Conservation (phyloP, 2,797 vertebrate genomes). For the Paramormyrops hopkinsi region DNA sequence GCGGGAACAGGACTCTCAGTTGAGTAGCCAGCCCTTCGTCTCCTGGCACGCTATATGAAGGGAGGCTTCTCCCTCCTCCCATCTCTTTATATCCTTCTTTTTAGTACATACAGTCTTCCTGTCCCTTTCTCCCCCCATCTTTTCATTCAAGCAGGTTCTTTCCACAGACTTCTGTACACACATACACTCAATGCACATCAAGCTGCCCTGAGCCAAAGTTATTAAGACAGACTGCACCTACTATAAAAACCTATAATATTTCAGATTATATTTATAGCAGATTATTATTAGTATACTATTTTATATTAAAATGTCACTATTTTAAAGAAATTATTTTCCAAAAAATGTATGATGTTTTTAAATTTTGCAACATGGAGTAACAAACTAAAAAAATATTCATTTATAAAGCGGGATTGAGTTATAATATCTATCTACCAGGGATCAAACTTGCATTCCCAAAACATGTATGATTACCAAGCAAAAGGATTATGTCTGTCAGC, state of each 20-base stretch:
- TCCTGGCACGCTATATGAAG: conserved; percentile 19
- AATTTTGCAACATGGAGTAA: neutral
- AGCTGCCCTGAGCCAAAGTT: neutral
- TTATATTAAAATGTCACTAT: neutral
- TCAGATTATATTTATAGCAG: neutral
- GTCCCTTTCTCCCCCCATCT: neutral
- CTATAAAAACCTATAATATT: neutral
- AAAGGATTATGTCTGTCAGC: neutral
- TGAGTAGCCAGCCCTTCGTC: conserved; percentile 13
- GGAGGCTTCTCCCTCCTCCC: conserved; percentile 6
- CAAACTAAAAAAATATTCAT: neutral
- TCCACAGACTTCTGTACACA: neutral
- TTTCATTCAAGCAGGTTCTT: neutral
- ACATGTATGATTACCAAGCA: neutral
- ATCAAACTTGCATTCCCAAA: neutral
- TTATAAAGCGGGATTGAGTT: neutral
- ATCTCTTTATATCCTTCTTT: neutral
- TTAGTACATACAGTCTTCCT: neutral
- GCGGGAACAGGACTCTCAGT: conserved; percentile 7
- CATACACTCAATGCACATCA: neutral
- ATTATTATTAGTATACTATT: neutral
- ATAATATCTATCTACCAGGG: neutral
- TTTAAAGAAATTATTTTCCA: neutral
- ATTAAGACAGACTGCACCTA: neutral
- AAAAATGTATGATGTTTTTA: neutral